Percentiles rank a stretch among this genome's conserved stretches.
Evolutionary conservation across 1,140 invertebrate species (phyloP).

Genomic region (Drosophila tristis): DNA sequence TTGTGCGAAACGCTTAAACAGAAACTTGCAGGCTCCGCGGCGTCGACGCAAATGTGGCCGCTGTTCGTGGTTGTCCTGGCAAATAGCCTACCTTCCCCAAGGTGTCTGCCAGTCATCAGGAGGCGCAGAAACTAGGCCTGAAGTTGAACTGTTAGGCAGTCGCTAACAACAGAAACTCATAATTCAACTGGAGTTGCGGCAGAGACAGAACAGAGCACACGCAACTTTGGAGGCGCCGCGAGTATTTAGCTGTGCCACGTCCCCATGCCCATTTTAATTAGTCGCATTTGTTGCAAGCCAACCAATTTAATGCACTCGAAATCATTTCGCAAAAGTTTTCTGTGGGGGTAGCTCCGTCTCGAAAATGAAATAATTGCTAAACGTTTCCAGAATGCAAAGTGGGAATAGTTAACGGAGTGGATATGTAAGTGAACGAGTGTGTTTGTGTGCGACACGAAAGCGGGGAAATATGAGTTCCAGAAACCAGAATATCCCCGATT

Average conservation of each 20-base stretch:
- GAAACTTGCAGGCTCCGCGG: conserved; percentile 34
- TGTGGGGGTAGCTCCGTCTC: conserved; percentile 12
- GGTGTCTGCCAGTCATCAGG: conserved; percentile 8
- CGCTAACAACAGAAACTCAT: conserved; percentile 52
- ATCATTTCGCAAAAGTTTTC: conserved; percentile 70
- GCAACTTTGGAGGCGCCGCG: conserved; percentile 22
- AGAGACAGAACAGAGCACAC: conserved; percentile 10
- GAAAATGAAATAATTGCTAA: conserved; percentile 77
- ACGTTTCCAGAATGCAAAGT: conserved; percentile 70
- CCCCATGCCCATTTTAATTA: conserved; percentile 74
- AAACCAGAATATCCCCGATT: not conserved
- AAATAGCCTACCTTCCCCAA: conserved; percentile 28
- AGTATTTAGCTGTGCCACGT: conserved; percentile 32
- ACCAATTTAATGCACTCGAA: conserved; percentile 80
- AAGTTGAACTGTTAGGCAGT: conserved; percentile 40
- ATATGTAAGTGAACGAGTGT: conserved; percentile 9
- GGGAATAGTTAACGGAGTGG: conserved; percentile 40
- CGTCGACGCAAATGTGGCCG: not conserved
- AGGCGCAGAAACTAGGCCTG: conserved; percentile 2
- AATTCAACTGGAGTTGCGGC: conserved; percentile 49
- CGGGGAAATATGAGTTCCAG: not conserved
- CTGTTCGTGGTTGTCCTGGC: conserved; percentile 10
- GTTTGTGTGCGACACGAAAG: conserved; percentile 27
- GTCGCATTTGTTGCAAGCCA: conserved; percentile 77
- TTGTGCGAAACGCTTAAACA: conserved; percentile 63